Percentiles rank a stretch among this genome's conserved stretches.
Evolutionary conservation across 1,140 invertebrate species (phyloP).

Genomic region (Mactra quadrangularis): DNA sequence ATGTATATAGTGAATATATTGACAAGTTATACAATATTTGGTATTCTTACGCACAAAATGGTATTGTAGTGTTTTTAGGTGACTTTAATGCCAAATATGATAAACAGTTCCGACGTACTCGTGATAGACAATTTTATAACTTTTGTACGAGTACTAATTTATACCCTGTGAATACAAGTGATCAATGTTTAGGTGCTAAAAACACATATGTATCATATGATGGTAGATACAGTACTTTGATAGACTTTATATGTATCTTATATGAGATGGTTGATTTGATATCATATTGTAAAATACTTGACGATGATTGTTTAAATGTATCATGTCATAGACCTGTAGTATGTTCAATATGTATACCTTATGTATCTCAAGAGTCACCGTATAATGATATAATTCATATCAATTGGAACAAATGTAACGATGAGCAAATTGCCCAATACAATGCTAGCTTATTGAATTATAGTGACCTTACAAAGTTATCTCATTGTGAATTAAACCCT

Average conservation of each 20-base stretch:
- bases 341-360: neutral
- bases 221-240: conserved; percentile 20
- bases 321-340: conserved; percentile 24
- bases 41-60: neutral
- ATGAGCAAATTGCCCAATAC: neutral
- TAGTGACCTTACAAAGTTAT: no score
- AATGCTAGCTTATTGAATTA: no score
- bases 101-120: no score
- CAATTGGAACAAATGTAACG: neutral
- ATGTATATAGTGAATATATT: conserved; percentile 1
- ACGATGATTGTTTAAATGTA: conserved; percentile 49
- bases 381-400: neutral
- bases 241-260: conserved; percentile 39
- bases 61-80: neutral
- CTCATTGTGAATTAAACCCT: no score
- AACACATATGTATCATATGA: conserved; percentile 40
- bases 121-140: neutral
- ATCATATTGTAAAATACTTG: conserved; percentile 1
- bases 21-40: conserved; percentile 30
- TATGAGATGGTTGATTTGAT: conserved; percentile 7
- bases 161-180: neutral
- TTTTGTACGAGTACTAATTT: neutral
- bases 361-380: neutral
- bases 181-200: conserved; percentile 7
- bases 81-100: neutral